Evolutionary conservation across 1,140 invertebrate genomes (phyloP).

Genomic region (Myzus persicae): DNA sequence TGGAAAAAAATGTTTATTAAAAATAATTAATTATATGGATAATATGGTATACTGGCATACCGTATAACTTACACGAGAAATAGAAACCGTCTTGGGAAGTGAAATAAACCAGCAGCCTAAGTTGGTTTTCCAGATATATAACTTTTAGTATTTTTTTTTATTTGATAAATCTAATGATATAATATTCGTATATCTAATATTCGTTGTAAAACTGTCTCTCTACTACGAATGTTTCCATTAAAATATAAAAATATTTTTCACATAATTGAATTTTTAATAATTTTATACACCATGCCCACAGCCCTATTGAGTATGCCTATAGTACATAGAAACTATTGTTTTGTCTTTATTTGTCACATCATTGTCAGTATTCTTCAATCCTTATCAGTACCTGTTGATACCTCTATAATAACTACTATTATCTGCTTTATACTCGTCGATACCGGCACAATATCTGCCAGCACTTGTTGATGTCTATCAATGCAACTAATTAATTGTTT

Average conservation of each 20-base stretch:
- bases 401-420: neutral
- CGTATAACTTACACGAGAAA: too few relatives aligned
- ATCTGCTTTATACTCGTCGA: too few relatives aligned
- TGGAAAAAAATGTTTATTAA: neutral
- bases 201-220: neutral
- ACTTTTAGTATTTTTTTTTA: neutral
- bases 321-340: neutral
- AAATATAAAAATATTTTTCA: neutral
- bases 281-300: neutral
- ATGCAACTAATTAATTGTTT: neutral
- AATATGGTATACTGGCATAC: neutral
- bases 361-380: neutral
- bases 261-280: neutral
- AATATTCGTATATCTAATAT: too few relatives aligned
- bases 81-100: neutral
- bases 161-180: neutral
- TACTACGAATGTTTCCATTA: neutral
- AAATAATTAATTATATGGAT: constrained; percentile 16
- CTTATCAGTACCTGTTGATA: neutral
- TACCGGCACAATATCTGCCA: neutral
- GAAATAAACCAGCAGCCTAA: neutral
- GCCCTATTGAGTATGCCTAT: neutral
- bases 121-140: neutral
- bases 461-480: neutral
- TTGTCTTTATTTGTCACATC: neutral